Conservation (phyloP, 2,888 invertebrate genomes). For the Microplitis manilae region DNA sequence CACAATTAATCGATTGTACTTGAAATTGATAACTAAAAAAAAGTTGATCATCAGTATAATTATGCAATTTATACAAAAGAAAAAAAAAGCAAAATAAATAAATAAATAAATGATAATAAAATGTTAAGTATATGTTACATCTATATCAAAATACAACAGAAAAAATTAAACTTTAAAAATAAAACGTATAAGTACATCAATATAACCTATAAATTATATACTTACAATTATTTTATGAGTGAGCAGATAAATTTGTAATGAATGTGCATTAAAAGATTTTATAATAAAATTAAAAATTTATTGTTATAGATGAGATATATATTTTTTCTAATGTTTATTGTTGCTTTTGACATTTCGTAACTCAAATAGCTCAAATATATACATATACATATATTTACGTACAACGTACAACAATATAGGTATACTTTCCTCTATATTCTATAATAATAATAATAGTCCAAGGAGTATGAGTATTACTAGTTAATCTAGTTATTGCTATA, state of each 20-base stretch:
- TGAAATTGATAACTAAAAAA: neutral
- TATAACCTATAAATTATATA: neutral
- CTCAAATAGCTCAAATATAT: no score
- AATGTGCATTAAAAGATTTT: neutral
- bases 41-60: conserved; percentile 12
- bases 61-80: conserved; percentile 33
- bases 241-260: neutral
- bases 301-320: no score
- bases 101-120: conserved; percentile 22
- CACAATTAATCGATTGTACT: neutral
- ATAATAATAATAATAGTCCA: no score
- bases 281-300: no score
- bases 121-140: neutral
- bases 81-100: no score
- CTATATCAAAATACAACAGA: conserved; percentile 15
- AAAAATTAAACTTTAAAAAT: conserved; percentile 33
- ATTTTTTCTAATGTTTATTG: no score
- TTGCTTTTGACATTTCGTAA: no score
- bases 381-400: no score
- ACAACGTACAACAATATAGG: no score
- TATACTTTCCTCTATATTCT: no score
- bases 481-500: no score
- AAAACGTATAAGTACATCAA: neutral
- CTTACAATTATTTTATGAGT: neutral
- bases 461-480: no score